Conservation (phyloP, 2,888 invertebrate species). For the Chymomyza procnemis region DNA sequence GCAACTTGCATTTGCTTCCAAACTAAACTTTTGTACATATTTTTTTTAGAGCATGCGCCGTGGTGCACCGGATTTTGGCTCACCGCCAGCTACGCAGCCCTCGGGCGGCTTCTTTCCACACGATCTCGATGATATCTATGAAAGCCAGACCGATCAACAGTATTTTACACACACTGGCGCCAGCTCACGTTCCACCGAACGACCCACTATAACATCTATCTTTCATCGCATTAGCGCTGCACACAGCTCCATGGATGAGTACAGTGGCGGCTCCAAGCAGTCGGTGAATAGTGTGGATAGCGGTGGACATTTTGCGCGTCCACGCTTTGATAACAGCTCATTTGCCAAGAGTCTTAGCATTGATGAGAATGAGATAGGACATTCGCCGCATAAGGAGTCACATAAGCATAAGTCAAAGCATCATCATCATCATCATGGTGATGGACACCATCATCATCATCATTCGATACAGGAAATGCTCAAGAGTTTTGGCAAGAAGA, state of each 20-base stretch:
- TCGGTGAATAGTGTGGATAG: conserved; percentile 55
- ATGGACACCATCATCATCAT: conserved; percentile 79
- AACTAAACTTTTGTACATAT: not conserved
- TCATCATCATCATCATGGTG: conserved; percentile 63
- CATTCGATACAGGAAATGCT: conserved; percentile 89
- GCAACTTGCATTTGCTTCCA: not conserved
- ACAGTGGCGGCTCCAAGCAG: conserved; percentile 50
- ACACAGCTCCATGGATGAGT: conserved; percentile 75
- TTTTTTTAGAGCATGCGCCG: conserved; percentile 72
- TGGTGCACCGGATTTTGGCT: conserved; percentile 67
- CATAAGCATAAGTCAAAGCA: conserved; percentile 53
- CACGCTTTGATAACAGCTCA: conserved; percentile 77
- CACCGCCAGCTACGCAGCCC: conserved; percentile 70
- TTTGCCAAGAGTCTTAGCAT: conserved; percentile 76
- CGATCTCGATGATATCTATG: conserved; percentile 78
- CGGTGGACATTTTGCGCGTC: conserved; percentile 46
- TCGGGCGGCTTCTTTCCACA: conserved; percentile 77
- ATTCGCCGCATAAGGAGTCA: conserved; percentile 51
- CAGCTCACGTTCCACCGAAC: conserved; percentile 64
- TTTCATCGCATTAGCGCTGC: conserved; percentile 76
- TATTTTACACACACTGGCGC: conserved; percentile 78
- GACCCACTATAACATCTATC: conserved; percentile 77
- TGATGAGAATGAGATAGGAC: conserved; percentile 56
- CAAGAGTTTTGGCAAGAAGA: conserved; percentile 86
- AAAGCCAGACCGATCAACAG: conserved; percentile 77